Evolutionary conservation across 2,797 vertebrate genomes (phyloP).

Genomic region (Apogon hyalosoma): DNA sequence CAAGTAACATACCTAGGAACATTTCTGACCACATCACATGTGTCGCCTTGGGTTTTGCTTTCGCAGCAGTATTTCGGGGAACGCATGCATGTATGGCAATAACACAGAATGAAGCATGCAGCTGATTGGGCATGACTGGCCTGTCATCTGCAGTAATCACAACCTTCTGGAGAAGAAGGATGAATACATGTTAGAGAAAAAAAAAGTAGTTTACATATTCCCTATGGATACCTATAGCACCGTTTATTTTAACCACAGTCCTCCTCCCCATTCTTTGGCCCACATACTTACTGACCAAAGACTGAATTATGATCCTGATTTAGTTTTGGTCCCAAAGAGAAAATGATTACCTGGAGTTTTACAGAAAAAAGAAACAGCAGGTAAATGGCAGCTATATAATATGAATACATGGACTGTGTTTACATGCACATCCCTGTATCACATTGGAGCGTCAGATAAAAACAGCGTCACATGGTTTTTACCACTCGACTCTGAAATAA

Average conservation of each 20-base stretch:
- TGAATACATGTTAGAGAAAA: conserved; percentile 1
- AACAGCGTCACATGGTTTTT: no score
- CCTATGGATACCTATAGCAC: conserved; percentile 1
- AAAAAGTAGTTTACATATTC: conserved; percentile 24
- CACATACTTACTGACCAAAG: conserved; percentile 4
- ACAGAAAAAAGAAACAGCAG: background rate
- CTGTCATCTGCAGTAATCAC: conserved; percentile 46
- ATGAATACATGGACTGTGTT: no score
- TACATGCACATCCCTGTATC: no score
- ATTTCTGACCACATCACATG: conserved; percentile 41
- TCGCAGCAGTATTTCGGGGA: conserved; percentile 33
- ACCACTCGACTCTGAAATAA: no score
- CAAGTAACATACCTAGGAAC: background rate
- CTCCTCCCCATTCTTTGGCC: background rate
- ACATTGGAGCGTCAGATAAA: no score
- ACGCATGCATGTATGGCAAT: background rate
- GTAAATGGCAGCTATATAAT: no score
- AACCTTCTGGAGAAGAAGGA: conserved; percentile 33
- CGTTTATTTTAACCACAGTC: conserved; percentile 16
- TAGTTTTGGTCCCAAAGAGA: background rate
- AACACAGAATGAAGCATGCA: conserved; percentile 11
- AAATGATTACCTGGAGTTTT: conserved; percentile 4
- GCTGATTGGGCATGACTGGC: conserved; percentile 46
- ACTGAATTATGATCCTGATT: conserved; percentile 15
- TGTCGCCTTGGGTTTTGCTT: conserved; percentile 14